Conservation (phyloP, 2,797 vertebrate species). For the Gymnopithys bicolor region DNA sequence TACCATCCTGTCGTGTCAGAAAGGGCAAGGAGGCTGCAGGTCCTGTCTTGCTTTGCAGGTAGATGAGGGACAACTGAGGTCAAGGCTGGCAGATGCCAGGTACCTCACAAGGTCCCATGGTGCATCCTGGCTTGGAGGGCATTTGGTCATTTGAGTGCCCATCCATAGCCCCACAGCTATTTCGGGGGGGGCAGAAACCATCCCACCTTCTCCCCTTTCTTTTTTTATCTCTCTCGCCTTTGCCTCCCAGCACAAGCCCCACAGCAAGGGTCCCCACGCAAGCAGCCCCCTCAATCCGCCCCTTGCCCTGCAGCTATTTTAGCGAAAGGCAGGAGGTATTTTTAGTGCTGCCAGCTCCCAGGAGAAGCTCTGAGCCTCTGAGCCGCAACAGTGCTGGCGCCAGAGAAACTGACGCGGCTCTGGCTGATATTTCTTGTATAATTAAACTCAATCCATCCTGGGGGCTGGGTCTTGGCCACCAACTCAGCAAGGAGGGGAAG, state of each 20-base stretch:
- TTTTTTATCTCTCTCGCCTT: not conserved
- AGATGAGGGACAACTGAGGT: not conserved
- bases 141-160: not conserved
- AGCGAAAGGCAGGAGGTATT: constrained; percentile 52
- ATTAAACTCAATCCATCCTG: constrained; percentile 70
- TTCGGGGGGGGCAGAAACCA: not conserved
- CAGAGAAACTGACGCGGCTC: constrained; percentile 59
- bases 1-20: not conserved
- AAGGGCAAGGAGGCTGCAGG: not conserved
- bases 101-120: not conserved
- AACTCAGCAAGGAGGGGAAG: constrained; percentile 43
- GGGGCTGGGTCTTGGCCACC: constrained; percentile 63
- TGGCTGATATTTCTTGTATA: constrained; percentile 68
- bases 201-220: not conserved
- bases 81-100: not conserved
- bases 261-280: not conserved
- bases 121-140: not conserved
- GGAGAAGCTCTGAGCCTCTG: constrained; percentile 51
- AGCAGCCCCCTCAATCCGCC: constrained; percentile 6
- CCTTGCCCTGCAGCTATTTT: constrained; percentile 45
- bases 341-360: constrained; percentile 57
- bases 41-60: not conserved
- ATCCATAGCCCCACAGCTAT: not conserved
- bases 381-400: constrained; percentile 54
- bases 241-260: not conserved